Base-by-base conservation (phyloP, 64 coral and sea anemone species). In the Actinia tenebrosa region DNA sequence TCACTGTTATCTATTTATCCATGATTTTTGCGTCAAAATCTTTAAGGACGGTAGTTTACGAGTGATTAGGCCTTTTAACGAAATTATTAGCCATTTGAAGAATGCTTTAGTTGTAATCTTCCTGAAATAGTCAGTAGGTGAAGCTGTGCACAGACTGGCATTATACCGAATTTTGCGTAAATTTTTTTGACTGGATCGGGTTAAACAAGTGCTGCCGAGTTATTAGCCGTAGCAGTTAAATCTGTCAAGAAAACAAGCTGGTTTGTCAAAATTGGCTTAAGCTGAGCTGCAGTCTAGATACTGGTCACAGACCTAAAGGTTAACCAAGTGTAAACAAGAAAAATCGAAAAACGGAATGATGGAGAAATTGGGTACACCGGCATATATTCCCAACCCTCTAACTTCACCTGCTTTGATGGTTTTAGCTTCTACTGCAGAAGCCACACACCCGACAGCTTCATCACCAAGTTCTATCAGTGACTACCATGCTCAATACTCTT, bases 381-480 rank as follows among this genome's bases (percentile, higher is more conserved):
- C 87, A 5, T 96, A 88, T 93, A 93, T 96, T 80, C 94, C 94
- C 56, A 96, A 96, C 58, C 94, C 94, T 37, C 86, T 96, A 16
- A 92, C 87, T 15, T 96, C 94, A 27, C 94, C 94, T 60, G 94
- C 94, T 45, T 92, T 96, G 83, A 96, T 96, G 94, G 94, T 96
- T 78, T 83, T 96, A 55, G 94, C 94, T 18, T 96, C 94, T 60
- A 96, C 94, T 30, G 94, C 94, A 15, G 94, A 96, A 89, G 94
- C 94, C 45, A 90, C 94, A 43, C 79, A 88, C 55, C 86, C 94
- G 30, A 87, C 94, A 23, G 83, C 91, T 47, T 87, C 90, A 83
- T 96, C 94, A 62, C 91, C 94, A n/a, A 88, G 94, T 69, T 86
- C 94, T 66, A 90, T 96, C 85, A 96, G 83, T 90, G 94, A 96